phyloP scores from a whole-genome alignment of 2,797 vertebrate species.

The Malurus leucopterus region DNA sequence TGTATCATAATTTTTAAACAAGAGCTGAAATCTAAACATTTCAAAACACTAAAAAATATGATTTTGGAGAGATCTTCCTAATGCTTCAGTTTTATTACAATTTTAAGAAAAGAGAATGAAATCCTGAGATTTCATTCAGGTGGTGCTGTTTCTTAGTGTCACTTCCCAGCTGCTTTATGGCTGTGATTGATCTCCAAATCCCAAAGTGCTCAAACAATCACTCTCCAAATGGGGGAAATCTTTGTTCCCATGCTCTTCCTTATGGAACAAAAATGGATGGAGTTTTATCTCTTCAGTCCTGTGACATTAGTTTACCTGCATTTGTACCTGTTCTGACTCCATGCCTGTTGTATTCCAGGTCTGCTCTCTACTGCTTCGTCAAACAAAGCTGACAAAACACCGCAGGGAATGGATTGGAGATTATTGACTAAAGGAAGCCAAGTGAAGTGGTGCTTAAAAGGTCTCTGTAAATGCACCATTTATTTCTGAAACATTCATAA shows the following conservation, averaged over 20 bases:
- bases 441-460: background rate
- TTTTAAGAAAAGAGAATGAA: background rate
- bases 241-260: background rate
- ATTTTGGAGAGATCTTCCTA: background rate
- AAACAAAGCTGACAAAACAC: background rate
- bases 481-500: background rate
- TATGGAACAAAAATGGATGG: background rate
- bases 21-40: background rate
- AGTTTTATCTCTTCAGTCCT: background rate
- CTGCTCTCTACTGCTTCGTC: background rate
- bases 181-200: rapidly evolving
- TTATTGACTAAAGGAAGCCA: background rate
- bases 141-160: background rate
- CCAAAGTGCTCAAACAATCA: background rate
- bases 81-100: background rate
- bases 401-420: background rate
- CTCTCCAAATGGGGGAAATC: rapidly evolving
- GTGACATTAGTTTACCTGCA: background rate
- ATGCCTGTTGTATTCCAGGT: rapidly evolving
- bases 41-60: background rate
- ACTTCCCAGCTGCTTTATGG: background rate
- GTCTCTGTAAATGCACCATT: background rate
- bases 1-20: background rate
- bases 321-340: background rate
- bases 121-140: background rate